Percentiles rank a stretch among this genome's conserved stretches.
These are phyloP conservation scores for Microcebus murinus DNA, from an alignment of 2,113 vertebrate species.

Conservation along the genomic window DNA sequence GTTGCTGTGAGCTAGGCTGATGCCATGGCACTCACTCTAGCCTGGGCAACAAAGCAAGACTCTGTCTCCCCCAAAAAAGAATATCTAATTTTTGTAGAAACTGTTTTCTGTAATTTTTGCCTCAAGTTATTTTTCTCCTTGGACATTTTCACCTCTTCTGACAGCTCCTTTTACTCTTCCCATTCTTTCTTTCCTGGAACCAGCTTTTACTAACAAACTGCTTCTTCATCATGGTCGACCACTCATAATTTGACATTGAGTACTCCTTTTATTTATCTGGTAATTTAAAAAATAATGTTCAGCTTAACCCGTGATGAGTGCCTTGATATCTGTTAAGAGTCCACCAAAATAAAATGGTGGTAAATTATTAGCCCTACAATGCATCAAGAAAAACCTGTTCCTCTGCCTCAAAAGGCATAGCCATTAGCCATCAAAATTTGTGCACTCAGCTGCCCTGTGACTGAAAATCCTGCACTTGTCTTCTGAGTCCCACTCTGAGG, in stretches of 20 bases:
- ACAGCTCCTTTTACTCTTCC: background rate
- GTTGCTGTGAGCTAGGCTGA: too few relatives aligned
- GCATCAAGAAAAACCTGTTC: background rate
- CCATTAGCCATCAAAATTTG: background rate
- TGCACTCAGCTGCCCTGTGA: background rate
- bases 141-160: background rate
- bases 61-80: background rate
- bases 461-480: background rate
- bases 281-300: background rate
- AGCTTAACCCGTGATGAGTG: background rate
- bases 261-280: background rate
- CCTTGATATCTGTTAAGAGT: background rate
- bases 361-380: background rate
- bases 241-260: background rate
- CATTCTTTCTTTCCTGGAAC: background rate
- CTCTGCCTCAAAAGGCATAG: background rate
- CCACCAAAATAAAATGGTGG: background rate
- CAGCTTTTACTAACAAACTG: background rate
- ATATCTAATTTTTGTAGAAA: background rate
- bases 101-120: background rate
- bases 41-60: too few relatives aligned
- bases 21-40: too few relatives aligned
- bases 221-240: background rate
- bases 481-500: background rate
- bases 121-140: background rate